Base-by-base conservation (phyloP, 2,797 vertebrate species). In the Phrynocephalus vlangalii region DNA sequence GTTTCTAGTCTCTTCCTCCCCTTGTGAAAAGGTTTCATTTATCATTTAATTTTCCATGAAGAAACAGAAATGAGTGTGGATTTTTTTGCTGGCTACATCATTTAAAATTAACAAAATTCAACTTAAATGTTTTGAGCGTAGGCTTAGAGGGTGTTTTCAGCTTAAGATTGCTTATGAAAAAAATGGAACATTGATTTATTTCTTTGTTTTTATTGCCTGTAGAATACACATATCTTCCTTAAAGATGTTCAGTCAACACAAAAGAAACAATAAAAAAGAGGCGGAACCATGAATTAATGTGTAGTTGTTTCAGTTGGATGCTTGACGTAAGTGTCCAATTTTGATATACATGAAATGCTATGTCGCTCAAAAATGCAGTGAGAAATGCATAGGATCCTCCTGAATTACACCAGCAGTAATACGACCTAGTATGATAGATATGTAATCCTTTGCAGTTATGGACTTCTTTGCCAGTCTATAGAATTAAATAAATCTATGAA, bases 401-500 rank as follows among this genome's bases (percentile, higher is more conserved):
- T 63, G 18, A 1, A 16, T 63, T 20, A 63, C 18, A 63, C 60
- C 60, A 63, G 60, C 11, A 63, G 16, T 63, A 63, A 63, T 63
- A 63, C 4, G 18, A 63, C 60, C 16, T 63, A 63, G 60, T 11
- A 63, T 13, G 60, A 20, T 63, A 16, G 60, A 13, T 63, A 16
- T 63, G 60, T 63, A 16, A 63, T 16, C 18, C 60, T 13, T 63
- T 63, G 18, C 18, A 20, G 10, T 20, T 63, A 63, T 63, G 18
- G 60, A 63, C 60, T 63, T 63, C 15, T n/a, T 60, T 89, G 81
- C 77, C 87, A 82, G 30, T 33, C 85, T 84, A 81, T 88, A 85
- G 83, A 92, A 33, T 91, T 52, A 90, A 89, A 86, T 66, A 92
- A 93, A 89, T 81, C 86, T 82, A 91, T 9, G 28, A 77, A 85